Evolutionary conservation across 2,888 invertebrate species (phyloP), one percentile per base, ranked within the genome.

Genomic region (Mechanitis messenoides): DNA sequence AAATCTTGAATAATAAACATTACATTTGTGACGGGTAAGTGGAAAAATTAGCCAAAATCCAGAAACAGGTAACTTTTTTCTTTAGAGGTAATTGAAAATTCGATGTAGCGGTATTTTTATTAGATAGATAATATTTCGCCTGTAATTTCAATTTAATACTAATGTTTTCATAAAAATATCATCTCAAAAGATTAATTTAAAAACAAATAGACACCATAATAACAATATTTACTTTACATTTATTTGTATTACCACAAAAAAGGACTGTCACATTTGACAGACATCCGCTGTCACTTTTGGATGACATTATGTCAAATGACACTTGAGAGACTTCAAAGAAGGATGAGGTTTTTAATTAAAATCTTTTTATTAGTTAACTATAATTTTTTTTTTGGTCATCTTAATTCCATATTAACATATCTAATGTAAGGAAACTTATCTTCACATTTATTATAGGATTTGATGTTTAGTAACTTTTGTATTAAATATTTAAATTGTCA

Each of bases 101-200:
- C 56, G 74, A 69, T 63, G 59, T 71, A 75, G 74, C 70, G 69
- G 76, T 76, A 78, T 77, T 79, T 76, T 77, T 74, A 75, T 77
- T 83, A 83, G 81, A 79, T 82, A 83, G 82, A 72, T 60, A 62
- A 68, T 79, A 82, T 79, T 79, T 80, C 50, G 31, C 31, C 20
- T 50, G 62, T 62, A 62, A 60, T 38, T 45, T 60, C 53, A 59
- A 38, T n/a, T 50, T 50, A 53, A 53, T 42, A 42, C 42, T 42
- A 7, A 42, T 42, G 3, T 42, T 9, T 3, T 35, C 42, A 42
- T 9, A 9, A 42, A 42, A 42, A 42, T 9, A 42, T 9, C 1
- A 9, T 9, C 3, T 9, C 55, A n/a, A 45, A 54, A 38, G 55
- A 47, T 35, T 55, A 9, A 35, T 31, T 59, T 45, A 3, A 33